Evolutionary conservation across 2,797 vertebrate species (phyloP).

Genomic region (Clarias platycephalus): DNA sequence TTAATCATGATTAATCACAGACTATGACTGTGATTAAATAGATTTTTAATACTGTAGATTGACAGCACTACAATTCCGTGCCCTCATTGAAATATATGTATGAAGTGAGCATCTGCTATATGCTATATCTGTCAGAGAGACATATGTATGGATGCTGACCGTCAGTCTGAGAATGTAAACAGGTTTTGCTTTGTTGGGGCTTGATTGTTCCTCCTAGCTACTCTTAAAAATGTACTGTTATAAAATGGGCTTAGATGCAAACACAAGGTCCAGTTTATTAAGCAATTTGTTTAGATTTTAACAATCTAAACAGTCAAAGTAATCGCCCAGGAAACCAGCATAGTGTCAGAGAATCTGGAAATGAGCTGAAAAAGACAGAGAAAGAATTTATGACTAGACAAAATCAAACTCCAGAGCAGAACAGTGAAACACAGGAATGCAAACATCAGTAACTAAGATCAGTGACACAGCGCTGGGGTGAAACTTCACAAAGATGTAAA

Average conservation of each 20-base stretch:
- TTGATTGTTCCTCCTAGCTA: background rate
- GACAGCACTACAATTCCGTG: background rate
- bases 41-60: too few relatives aligned
- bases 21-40: too few relatives aligned
- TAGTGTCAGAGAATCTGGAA: background rate
- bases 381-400: background rate
- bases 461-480: background rate
- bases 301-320: background rate
- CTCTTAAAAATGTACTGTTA: background rate
- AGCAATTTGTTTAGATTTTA: too few relatives aligned
- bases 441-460: background rate
- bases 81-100: background rate
- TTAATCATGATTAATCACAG: too few relatives aligned
- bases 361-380: too few relatives aligned
- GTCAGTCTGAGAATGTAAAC: background rate
- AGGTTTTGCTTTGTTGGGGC: background rate
- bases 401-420: background rate
- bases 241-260: background rate
- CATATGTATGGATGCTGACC: background rate
- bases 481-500: slow-evolving; percentile 9
- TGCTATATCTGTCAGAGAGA: background rate
- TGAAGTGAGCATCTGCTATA: background rate
- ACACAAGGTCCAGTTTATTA: background rate
- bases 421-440: background rate
- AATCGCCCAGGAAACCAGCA: background rate